phyloP scores from a whole-genome alignment of 2,888 invertebrate genomes.

The Zygothrica quintamaculata region DNA sequence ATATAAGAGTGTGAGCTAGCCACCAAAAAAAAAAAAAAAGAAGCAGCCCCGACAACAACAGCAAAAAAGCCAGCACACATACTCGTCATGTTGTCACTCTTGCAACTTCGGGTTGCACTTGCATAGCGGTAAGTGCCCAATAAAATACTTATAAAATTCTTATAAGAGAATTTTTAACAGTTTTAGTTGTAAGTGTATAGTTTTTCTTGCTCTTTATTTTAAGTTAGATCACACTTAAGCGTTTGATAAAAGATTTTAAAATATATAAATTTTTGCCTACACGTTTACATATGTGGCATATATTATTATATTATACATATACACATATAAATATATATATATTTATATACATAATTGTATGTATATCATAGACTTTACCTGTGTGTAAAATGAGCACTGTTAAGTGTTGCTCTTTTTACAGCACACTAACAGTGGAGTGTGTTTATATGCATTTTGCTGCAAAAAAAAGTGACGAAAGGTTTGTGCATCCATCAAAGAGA shows the following conservation, averaged over 20 bases:
- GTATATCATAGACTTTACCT: conserved; percentile 6
- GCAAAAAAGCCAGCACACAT: conserved; percentile 30
- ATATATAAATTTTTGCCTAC: conserved; percentile 1
- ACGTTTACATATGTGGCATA: conserved; percentile 1
- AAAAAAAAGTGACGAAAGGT: not conserved
- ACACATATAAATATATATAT: conserved; percentile 2
- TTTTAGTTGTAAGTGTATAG: conserved; percentile 27
- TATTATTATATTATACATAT: conserved; percentile 1
- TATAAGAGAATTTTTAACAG: not conserved
- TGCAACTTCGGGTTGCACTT: conserved; percentile 49
- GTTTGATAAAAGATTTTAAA: conserved; percentile 21
- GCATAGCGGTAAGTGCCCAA: conserved; percentile 59
- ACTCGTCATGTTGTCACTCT: conserved; percentile 48
- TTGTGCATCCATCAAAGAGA: too few species aligned
- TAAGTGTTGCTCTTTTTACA: conserved; percentile 33
- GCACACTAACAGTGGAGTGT: conserved; percentile 30
- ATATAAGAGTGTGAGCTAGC: conserved; percentile 36
- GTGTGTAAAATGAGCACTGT: conserved; percentile 29
- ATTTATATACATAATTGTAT: not conserved
- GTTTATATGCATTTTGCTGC: conserved; percentile 17
- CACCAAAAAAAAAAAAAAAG: conserved; percentile 29
- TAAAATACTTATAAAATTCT: conserved; percentile 10
- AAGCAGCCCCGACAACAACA: conserved; percentile 29
- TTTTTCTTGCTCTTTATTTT: conserved; percentile 8
- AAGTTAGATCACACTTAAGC: conserved; percentile 26